Evolutionary conservation across 2,888 invertebrate species (phyloP), one percentile per base, ranked within the genome.

Genomic region (Megaustenia siamemsis): DNA sequence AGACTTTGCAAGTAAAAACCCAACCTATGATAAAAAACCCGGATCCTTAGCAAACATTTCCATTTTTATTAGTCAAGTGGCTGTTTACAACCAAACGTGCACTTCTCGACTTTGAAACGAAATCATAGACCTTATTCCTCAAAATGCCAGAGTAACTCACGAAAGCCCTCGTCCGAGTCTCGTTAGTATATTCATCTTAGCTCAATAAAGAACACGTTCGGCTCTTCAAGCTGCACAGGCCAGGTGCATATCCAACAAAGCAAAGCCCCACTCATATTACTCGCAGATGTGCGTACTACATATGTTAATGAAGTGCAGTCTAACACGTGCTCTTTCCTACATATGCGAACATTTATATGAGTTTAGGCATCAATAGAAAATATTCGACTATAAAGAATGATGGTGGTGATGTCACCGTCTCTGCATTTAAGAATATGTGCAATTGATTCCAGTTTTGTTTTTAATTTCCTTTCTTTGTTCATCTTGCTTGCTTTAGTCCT

Each of bases 111-210:
- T 32, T 32, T 66, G 32, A 35, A 12, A 35, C 8, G 1, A 66
- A 4, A 21, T 69, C n/a, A 40, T 69, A 15, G 0, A 40, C 12
- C 69, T 12, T 32, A 40, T 15, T 15, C 5, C 40, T 40, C 21
- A 24, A 69, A 69, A 69, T 69, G 69, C n/a, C 69, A 69, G 5
- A 63, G 69, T 40, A 69, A 38, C 8, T 69, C 24, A 8, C 69
- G 5, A 40, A 38, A 18, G 5, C 10, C 21, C 40, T 24, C 40
- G 38, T 38, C 24, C 40, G 12, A 21, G n/a, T n/a, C 40, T n/a
- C 21, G 69, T 69, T 40, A 40, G 24, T 69, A 40, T 69, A 38
- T 69, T 69, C 38, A 40, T 69, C 69, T 38, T 69, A 69, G 69
- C 32, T 28, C 28, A 28, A 28, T 63, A 63, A 63, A 63, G 63